A percentile compares a stretch with the other conserved stretches of the same genome.
These are phyloP conservation scores for Eleginops maclovinus DNA, from an alignment of 2,113 vertebrate genomes.

Conservation along the genomic window DNA sequence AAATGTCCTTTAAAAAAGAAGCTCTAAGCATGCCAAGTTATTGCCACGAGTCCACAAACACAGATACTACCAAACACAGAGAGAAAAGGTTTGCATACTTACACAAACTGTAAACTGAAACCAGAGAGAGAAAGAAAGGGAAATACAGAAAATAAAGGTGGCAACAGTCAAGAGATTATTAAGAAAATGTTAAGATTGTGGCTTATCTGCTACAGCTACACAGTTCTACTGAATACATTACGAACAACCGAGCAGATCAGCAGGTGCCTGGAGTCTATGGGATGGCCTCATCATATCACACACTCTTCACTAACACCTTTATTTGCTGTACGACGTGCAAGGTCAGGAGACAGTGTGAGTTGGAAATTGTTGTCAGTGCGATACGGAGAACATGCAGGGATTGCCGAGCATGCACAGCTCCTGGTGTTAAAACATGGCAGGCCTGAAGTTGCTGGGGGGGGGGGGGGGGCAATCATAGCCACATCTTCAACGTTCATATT, in stretches of 20 bases:
- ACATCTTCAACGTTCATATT: constrained; percentile 23
- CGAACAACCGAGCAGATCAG: background rate
- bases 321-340: too few species aligned
- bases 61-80: constrained; percentile 52
- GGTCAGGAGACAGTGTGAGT: constrained; percentile 41
- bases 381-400: constrained; percentile 49
- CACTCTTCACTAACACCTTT: constrained; percentile 68
- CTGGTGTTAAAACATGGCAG: background rate
- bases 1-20: background rate
- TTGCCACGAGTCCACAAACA: constrained; percentile 51
- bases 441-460: constrained; percentile 26
- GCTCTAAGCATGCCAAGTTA: constrained; percentile 67
- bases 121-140: constrained; percentile 76
- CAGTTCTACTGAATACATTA: background rate
- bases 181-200: background rate
- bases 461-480: constrained; percentile 21
- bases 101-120: constrained; percentile 85
- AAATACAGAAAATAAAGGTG: constrained; percentile 86
- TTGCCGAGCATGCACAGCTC: constrained; percentile 16
- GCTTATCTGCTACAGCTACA: background rate
- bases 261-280: background rate
- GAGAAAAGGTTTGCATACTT: constrained; percentile 78
- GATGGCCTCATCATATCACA: background rate
- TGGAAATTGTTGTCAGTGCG: constrained; percentile 16
- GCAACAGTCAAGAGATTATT: constrained; percentile 63